Base-by-base conservation (phyloP, 2,797 vertebrate genomes). In the Microctenopoma stevenorrisi region DNA sequence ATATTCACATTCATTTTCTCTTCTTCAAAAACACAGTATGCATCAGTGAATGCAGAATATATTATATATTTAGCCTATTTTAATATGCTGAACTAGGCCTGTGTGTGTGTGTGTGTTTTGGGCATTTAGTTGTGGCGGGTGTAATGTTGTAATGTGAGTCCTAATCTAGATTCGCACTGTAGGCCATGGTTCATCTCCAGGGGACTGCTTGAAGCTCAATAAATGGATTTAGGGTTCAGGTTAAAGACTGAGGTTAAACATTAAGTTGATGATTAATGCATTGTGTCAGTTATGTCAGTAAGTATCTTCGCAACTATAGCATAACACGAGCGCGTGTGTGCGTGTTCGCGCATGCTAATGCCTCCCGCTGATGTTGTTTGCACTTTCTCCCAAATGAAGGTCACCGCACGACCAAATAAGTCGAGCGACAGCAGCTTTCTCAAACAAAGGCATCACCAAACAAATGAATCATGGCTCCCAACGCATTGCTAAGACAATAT, bases 401-500 rank as follows among this genome's bases (percentile, higher is more conserved):
- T 96, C 49, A 77, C 4, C 67, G 69, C 44, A 37, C 28, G 28
- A 51, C 63, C 53, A 57, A 76, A 84, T 66, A 68, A 74, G 74
- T 80, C 57, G 70, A 82, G 73, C 66, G 3, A 15, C 6, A 73
- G 67, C 80, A 67, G 75, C 62, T 60, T 72, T 57, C 28, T 76
- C 64, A 79, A 79, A 86, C 79, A 82, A 86, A 88, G 75, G 53
- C 75, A 48, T 28, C 44, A 50, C 46, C 72, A 55, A 30, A 82
- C 81, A 88, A 88, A 87, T 89, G 74, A 88, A 86, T 88, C 64
- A 73, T 26, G 76, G 65, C 81, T 79, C 77, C 75, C 70, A 56
- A 69, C 43, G 18, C 73, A 76, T 64, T 56, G 44, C 84, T 81
- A 76, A 87, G 84, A 84, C 83, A 85, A 87, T 85, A 74, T 88